Evolutionary conservation across 2,888 invertebrate species (phyloP), one percentile per base, ranked within the genome.

Genomic region (Blastobasis adustella): DNA sequence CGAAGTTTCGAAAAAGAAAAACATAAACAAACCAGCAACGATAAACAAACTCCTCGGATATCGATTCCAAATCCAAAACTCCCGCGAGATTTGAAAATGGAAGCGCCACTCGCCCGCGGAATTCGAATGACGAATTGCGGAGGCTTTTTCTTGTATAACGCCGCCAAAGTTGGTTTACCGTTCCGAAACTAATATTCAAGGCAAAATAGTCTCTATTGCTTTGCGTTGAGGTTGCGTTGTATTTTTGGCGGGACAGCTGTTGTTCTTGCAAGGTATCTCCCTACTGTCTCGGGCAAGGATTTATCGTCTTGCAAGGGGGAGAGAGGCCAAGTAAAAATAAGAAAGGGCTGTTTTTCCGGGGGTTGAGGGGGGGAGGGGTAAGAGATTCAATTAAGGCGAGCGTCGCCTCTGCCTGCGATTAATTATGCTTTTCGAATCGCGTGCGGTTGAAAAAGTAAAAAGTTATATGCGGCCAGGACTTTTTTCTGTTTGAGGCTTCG

Each of bases 311-410:
- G 69, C 72, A 70, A 73, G 82, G 83, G 84, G 83, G 78, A 76
- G 76, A 67, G 66, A 67, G 61, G 59, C 56, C 58, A 71, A 73
- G 74, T 69, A 85, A 88, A 88, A 88, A 86, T 84, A 86, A 86
- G 84, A 86, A 88, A 85, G 85, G 87, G 86, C 73, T 82, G 83
- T 85, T 87, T 88, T 87, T 84, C 79, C 73, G 73, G 82, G 81
- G 83, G 79, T 79, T 76, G 62, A 54, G 60, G 58, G 74, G 71
- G 74, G 58, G 69, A 56, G 54, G 71, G 73, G 71, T 69, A 76
- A 75, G 72, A 76, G 82, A 83, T 87, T 86, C 86, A 87, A 86
- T 87, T 85, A 87, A 82, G 76, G 74, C 73, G 76, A 74, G 74
- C 67, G 79, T 70, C 70, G 65, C 69, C 61, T 23, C 23, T 23